Base-by-base conservation (phyloP, 2,113 vertebrate species). In the Anser cygnoides region DNA sequence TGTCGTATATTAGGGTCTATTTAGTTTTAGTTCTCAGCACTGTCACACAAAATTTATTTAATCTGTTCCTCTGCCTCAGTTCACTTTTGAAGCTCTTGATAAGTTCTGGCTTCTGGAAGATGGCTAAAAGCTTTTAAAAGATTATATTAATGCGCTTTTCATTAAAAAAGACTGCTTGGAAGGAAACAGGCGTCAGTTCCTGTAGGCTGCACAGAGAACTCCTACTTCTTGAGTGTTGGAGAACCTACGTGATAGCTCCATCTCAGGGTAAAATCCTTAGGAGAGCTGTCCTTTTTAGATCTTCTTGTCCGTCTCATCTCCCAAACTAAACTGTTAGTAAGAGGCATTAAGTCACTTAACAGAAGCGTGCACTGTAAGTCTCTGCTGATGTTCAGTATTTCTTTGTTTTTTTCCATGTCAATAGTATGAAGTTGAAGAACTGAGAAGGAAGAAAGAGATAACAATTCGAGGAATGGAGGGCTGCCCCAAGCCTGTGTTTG, bases 381-480 rank as follows among this genome's bases (percentile, higher is more conserved):
- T 2, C 6, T 35, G 19, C 23, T 91, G 73, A 52, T 16, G n/a
- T 39, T 55, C 7, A 2, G 2, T 11, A 1, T 90, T 87, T 35
- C 33, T 73, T 72, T 66, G 16, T 9, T 2, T 15, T 41, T 72
- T 70, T 11, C 16, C 18, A 2, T 17, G 7, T 88, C 41, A 96
- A 43, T 66, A 99, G 99, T 99, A 98, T 95, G 99, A 99, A 26
- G 89, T 99, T 41, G 99, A 99, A 68, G 99, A 99, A 41, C 97
- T 98, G 62, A 96, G 99, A 77, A 97, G 98, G 73, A 99, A 99
- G 97, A 99, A 99, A 77, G 99, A 99, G 97, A 99, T 99, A 90
- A 99, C 99, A 19, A 94, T 99, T 84, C 97, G 99, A 95, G 99
- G 99, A 25, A 95, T 98, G 29, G 98, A 99, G 77, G 98, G 98